Percentiles rank a stretch among this genome's conserved stretches.
Conservation (phyloP, 1,140 invertebrate species). For the Tetranychus urticae region DNA sequence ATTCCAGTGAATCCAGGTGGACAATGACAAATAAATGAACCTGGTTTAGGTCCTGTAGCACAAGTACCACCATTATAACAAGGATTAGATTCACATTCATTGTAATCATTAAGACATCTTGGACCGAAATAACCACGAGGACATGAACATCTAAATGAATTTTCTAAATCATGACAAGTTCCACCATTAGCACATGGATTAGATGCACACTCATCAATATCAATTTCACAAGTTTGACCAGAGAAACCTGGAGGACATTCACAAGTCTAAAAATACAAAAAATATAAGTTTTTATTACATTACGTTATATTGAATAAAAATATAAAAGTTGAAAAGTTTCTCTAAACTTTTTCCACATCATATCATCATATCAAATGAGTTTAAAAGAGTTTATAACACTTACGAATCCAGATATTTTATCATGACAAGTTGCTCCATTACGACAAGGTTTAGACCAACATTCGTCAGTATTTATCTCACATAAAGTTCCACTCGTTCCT, state of each 20-base stretch:
- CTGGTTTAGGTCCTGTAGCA: slow-evolving; percentile 48
- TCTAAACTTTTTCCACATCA: too few species aligned
- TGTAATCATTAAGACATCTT: slow-evolving; percentile 65
- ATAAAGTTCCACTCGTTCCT: slow-evolving; percentile 46
- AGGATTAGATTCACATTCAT: slow-evolving; percentile 60
- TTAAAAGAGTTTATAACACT: slow-evolving; percentile 39
- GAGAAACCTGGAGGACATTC: slow-evolving; percentile 45
- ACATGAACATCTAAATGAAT: slow-evolving; percentile 45
- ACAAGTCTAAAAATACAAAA: slow-evolving; percentile 30
- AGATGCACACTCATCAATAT: slow-evolving; percentile 24
- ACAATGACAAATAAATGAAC: slow-evolving; percentile 42
- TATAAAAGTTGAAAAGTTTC: too few species aligned
- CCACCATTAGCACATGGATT: slow-evolving; percentile 58
- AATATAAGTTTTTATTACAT: slow-evolving; percentile 39
- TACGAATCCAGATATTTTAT: slow-evolving; percentile 51
- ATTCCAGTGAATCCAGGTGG: slow-evolving; percentile 49
- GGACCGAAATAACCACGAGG: slow-evolving; percentile 61
- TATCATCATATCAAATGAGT: slow-evolving; percentile 32
- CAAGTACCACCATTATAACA: slow-evolving; percentile 76
- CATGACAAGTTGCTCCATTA: slow-evolving; percentile 65
- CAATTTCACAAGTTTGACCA: slow-evolving; percentile 26
- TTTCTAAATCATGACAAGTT: slow-evolving; percentile 54
- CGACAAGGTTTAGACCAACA: slow-evolving; percentile 52
- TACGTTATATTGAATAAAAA: not conserved
- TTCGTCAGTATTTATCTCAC: slow-evolving; percentile 53